Evolutionary conservation across 2,113 vertebrate species (phyloP), one percentile per base, ranked within the genome.

Genomic region (Dolichotis patagonum): DNA sequence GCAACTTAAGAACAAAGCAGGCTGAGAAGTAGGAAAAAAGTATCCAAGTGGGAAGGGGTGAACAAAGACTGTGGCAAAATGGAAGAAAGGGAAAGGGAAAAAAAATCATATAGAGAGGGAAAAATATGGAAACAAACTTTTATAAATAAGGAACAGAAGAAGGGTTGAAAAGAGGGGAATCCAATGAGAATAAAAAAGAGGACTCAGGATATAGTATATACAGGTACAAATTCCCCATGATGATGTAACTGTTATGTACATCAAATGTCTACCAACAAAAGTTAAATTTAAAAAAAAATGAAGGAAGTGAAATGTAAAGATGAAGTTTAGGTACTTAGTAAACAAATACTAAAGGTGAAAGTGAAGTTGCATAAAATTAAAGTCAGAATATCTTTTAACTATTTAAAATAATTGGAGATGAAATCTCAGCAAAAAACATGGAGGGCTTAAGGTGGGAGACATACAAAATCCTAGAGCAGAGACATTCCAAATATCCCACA

Each of bases 371-470:
- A 43, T 11, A 81, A 43, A 82, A 65, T 0, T 11, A 75, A 88
- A 56, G 8, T 73, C 52, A 58, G 14, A 35, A 13, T 62, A 5
- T 10, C 54, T 73, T 24, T 10, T 2, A 73, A 49, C 17, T 24
- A 38, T 63, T n/a, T 84, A 7, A 91, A 86, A 38, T 28, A 54
- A 14, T 10, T 17, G 35, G 12, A 52, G 46, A 65, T 17, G 4
- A 71, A 3, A 14, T 83, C 13, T 83, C 3, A 67, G 26, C 2
- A 58, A 49, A 78, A 49, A 78, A 30, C 16, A 0, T 5, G 2
- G 13, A 41, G 30, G 20, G 20, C 26, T 3, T 28, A 41, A 58
- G 3, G 2, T 14, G 6, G 14, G 26, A 0, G 11, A 1, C 35
- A 5, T n/a, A 2, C 38, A 73, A 81, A 5, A 43, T 28, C 38